phyloP scores from a whole-genome alignment of 2,797 vertebrate genomes.

The Iguana delicatissima region DNA sequence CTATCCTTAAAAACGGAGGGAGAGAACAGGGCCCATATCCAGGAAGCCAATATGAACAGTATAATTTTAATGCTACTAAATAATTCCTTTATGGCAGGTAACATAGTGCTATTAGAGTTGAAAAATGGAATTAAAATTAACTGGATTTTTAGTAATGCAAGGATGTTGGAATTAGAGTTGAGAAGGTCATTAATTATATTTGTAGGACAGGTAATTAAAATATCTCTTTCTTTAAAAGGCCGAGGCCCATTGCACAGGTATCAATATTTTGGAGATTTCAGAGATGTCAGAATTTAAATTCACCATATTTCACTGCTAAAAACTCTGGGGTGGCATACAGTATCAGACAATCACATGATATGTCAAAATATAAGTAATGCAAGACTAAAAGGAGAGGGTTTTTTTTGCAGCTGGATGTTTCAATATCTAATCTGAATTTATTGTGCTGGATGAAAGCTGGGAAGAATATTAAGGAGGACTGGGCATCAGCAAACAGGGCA shows the following conservation, averaged over 20 bases:
- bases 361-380: slow-evolving; percentile 54
- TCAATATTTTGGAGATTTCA: slow-evolving; percentile 39
- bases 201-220: slow-evolving; percentile 73
- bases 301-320: slow-evolving; percentile 39
- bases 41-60: slow-evolving; percentile 67
- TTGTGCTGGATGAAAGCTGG: slow-evolving; percentile 60
- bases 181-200: slow-evolving; percentile 73
- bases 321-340: not conserved
- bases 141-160: slow-evolving; percentile 70
- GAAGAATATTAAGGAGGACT: slow-evolving; percentile 67
- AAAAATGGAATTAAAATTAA: slow-evolving; percentile 75
- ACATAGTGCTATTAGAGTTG: slow-evolving; percentile 69
- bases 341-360: not conserved
- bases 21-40: slow-evolving; percentile 56
- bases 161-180: slow-evolving; percentile 68
- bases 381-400: slow-evolving; percentile 48
- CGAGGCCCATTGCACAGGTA: slow-evolving; percentile 42
- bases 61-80: slow-evolving; percentile 77
- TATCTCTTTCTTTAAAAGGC: slow-evolving; percentile 64
- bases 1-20: slow-evolving; percentile 29
- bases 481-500: slow-evolving; percentile 58
- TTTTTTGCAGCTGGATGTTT: slow-evolving; percentile 53
- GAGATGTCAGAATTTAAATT: slow-evolving; percentile 23
- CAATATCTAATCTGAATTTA: slow-evolving; percentile 68
- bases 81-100: slow-evolving; percentile 70